These are phyloP conservation scores for Melanogrammus aeglefinus DNA, from an alignment of 2,797 vertebrate species.

Conservation along the genomic window DNA sequence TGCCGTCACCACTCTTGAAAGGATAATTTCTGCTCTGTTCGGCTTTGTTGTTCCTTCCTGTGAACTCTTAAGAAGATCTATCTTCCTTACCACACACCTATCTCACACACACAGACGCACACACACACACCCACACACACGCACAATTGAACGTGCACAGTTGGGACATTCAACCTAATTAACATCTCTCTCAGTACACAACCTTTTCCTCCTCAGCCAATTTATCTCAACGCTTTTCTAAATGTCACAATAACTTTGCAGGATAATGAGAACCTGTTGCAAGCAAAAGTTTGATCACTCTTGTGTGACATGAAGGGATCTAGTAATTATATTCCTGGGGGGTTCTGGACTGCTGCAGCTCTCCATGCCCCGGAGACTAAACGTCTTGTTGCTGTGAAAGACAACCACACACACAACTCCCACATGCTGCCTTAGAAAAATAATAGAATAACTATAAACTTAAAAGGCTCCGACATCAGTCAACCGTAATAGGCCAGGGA, in stretches of 20 bases:
- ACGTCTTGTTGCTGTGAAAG: no score
- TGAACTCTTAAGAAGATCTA: conserved; percentile 38
- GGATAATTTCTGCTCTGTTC: conserved; percentile 60
- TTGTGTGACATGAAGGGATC: not conserved
- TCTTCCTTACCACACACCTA: conserved; percentile 13
- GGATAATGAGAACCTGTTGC: not conserved
- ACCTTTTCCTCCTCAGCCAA: not conserved
- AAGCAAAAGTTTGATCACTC: not conserved
- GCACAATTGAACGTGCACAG: not conserved
- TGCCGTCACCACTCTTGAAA: conserved; percentile 49
- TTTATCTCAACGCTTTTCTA: not conserved
- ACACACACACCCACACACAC: not conserved
- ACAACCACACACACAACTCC: no score
- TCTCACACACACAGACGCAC: conserved; percentile 12
- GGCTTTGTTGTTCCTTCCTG: conserved; percentile 50
- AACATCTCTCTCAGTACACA: not conserved
- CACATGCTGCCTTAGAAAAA: no score
- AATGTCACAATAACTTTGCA: not conserved
- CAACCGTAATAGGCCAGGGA: not conserved
- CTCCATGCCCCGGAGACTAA: no score
- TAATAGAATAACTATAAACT: no score
- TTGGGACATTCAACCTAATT: not conserved
- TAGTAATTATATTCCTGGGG: not conserved
- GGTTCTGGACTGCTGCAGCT: no score
- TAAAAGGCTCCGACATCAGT: no score